phyloP scores from a whole-genome alignment of 2,797 vertebrate genomes.

The Micrastur ruficollis region DNA sequence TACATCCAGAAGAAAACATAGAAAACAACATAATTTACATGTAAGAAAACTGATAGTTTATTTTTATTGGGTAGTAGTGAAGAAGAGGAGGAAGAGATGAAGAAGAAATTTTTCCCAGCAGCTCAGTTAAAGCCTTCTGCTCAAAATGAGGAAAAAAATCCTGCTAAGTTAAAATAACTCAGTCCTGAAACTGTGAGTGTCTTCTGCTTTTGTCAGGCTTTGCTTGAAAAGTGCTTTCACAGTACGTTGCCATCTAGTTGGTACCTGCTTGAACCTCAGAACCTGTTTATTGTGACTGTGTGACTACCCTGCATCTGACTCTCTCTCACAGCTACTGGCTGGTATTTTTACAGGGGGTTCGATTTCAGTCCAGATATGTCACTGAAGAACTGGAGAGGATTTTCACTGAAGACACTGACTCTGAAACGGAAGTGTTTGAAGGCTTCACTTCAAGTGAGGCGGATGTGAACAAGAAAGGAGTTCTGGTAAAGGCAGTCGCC shows the following conservation, averaged over 20 bases:
- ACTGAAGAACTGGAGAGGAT: slow-evolving; percentile 83
- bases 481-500: slow-evolving; percentile 60
- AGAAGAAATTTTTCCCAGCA: background rate
- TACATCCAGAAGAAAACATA: background rate
- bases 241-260: background rate
- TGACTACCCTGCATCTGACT: background rate
- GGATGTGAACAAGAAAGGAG: slow-evolving; percentile 48
- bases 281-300: background rate
- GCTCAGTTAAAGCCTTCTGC: background rate
- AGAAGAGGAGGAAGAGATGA: background rate
- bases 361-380: slow-evolving; percentile 81
- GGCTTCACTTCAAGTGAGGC: slow-evolving; percentile 81
- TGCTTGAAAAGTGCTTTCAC: background rate
- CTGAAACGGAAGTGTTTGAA: slow-evolving; percentile 85
- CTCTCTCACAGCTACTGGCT: background rate
- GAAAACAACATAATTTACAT: background rate
- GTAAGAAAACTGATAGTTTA: background rate
- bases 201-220: background rate
- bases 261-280: background rate
- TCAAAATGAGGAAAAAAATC: background rate
- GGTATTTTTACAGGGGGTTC: slow-evolving; percentile 65
- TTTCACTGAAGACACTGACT: slow-evolving; percentile 89
- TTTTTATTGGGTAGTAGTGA: background rate
- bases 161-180: background rate
- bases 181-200: background rate